These are phyloP conservation scores for Druon quercuslanigerum DNA, from an alignment of 1,140 invertebrate genomes.

Conservation along the genomic window DNA sequence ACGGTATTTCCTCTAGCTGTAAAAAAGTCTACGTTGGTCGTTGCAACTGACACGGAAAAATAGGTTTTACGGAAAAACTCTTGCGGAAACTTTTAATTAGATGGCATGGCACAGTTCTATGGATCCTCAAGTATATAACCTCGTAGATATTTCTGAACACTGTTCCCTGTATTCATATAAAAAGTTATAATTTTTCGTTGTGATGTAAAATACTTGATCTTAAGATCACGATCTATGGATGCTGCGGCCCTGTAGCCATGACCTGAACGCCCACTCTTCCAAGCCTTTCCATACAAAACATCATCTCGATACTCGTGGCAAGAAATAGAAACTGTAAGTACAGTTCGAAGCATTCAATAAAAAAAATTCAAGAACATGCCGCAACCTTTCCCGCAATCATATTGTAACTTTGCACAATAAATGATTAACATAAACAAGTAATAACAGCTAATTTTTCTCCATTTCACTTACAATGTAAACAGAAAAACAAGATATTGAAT, in stretches of 20 bases:
- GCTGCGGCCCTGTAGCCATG: slow-evolving; percentile 14
- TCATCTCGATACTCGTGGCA: slow-evolving; percentile 3
- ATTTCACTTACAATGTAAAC: background rate
- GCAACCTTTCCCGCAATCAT: slow-evolving; percentile 10
- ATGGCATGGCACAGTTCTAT: no score
- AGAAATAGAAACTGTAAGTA: slow-evolving; percentile 7
- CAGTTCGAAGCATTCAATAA: background rate
- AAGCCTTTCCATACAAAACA: slow-evolving; percentile 19
- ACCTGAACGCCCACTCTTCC: slow-evolving; percentile 2
- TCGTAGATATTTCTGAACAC: no score
- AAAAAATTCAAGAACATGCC: slow-evolving; percentile 5
- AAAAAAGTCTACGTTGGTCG: background rate
- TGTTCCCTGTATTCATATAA: no score
- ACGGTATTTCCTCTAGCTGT: slow-evolving; percentile 3
- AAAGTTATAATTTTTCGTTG: no score
- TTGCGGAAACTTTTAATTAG: background rate
- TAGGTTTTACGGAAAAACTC: background rate
- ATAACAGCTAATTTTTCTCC: background rate
- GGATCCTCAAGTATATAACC: no score
- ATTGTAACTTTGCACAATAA: slow-evolving; percentile 14
- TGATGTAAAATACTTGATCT: no score
- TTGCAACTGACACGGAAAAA: slow-evolving; percentile 25
- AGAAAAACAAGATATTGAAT: background rate
- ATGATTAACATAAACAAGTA: slow-evolving; percentile 9
- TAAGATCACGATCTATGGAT: no score